A percentile compares a stretch with the other conserved stretches of the same genome.
These are phyloP conservation scores for Drosophila santomea DNA, from an alignment of 1,140 invertebrate genomes.

Conservation along the genomic window DNA sequence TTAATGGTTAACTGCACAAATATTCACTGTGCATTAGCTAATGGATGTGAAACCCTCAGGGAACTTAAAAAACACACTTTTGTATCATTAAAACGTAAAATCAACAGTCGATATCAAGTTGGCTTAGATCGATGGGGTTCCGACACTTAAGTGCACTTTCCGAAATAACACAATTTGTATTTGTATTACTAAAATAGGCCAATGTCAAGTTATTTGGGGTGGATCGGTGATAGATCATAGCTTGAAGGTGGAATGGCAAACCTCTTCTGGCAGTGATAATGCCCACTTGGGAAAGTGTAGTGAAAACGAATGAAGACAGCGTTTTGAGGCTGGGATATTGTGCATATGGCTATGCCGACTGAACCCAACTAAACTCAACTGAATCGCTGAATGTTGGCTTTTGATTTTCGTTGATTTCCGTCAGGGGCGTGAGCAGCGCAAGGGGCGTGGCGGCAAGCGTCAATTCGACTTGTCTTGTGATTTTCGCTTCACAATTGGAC, in stretches of 20 bases:
- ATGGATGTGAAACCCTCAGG: neutral
- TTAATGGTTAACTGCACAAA: too few species aligned
- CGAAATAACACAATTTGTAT: too few species aligned
- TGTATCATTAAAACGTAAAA: too few species aligned
- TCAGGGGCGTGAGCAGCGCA: neutral
- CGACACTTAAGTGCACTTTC: too few species aligned
- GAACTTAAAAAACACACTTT: neutral
- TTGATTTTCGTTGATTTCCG: constrained; percentile 16
- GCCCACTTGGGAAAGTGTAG: neutral
- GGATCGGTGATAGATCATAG: too few species aligned
- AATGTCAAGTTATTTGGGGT: neutral
- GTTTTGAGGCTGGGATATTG: neutral
- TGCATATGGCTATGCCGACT: too few species aligned
- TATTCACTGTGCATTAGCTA: neutral
- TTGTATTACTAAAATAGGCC: too few species aligned
- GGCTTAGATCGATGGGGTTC: too few species aligned
- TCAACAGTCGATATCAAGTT: neutral
- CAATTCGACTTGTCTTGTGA: constrained; percentile 34
- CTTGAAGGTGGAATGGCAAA: neutral
- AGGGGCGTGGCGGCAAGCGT: constrained; percentile 4
- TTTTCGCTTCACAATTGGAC: constrained; percentile 26
- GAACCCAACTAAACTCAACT: constrained; percentile 1
- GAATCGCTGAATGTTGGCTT: neutral
- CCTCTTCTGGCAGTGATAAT: neutral
- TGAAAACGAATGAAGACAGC: neutral